phyloP scores from a whole-genome alignment of 2,113 vertebrate species.

The Cariama cristata region DNA sequence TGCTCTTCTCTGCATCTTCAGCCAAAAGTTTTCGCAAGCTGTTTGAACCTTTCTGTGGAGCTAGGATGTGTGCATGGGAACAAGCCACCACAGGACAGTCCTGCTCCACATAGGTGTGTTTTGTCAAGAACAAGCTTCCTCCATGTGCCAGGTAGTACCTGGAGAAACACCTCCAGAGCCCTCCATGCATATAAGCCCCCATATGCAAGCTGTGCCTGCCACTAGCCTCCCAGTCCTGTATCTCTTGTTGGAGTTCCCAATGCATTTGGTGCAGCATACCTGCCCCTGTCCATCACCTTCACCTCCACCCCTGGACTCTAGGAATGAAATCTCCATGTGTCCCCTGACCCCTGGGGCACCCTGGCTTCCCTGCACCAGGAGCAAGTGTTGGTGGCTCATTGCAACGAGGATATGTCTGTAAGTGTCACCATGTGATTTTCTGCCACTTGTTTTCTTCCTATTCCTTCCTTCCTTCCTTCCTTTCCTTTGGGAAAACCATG shows the following conservation, averaged over 20 bases:
- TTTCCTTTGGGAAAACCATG: not conserved
- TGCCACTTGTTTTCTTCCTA: not conserved
- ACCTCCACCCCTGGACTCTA: not conserved
- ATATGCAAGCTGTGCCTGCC: not conserved
- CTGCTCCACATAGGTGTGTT: rapidly evolving
- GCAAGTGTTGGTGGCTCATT: not conserved
- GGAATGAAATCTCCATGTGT: not conserved
- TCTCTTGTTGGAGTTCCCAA: not conserved
- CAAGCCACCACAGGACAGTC: not conserved
- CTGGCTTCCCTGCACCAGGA: not conserved
- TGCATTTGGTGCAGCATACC: not conserved
- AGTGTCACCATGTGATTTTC: not conserved
- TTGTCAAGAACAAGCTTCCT: not conserved
- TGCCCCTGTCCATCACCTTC: not conserved
- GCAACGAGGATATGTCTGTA: not conserved
- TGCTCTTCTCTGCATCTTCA: not conserved
- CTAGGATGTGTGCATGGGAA: not conserved
- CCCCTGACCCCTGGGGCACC: not conserved
- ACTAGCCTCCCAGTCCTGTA: not conserved
- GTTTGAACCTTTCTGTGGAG: not conserved
- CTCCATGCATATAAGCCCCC: not conserved
- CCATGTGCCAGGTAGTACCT: not conserved
- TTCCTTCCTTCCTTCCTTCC: not conserved
- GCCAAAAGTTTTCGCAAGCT: not conserved
- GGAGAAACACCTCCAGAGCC: not conserved